phyloP scores from a whole-genome alignment of 2,797 vertebrate species.

The Lemur catta region DNA sequence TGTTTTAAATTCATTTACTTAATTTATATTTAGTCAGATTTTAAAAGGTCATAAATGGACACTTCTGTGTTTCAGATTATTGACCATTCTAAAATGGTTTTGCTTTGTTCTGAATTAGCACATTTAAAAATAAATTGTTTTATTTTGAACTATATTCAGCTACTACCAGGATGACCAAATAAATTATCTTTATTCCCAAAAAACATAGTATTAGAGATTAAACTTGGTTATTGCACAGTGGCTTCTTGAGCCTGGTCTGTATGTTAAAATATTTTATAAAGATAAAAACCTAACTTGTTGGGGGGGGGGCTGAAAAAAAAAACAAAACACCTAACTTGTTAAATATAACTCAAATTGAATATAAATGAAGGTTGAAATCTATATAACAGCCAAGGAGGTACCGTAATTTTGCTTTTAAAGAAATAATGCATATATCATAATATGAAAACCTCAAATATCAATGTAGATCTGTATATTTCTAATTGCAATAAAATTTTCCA shows the following conservation, averaged over 20 bases:
- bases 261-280: neutral
- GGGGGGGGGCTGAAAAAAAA: no score
- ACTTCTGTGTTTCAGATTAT: neutral
- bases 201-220: neutral
- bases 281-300: neutral
- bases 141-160: neutral
- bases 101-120: neutral
- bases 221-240: neutral
- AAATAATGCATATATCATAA: neutral
- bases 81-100: neutral
- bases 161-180: neutral
- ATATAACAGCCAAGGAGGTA: neutral
- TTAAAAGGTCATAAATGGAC: neutral
- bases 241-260: neutral
- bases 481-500: neutral
- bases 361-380: neutral
- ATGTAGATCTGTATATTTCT: neutral
- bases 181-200: neutral
- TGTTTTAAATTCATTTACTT: neutral
- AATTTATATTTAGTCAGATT: neutral
- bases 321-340: neutral
- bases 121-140: conserved; percentile 23
- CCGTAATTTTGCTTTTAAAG: neutral
- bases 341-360: conserved; percentile 12
- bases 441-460: neutral